Percentiles rank a stretch among this genome's conserved stretches.
These are phyloP conservation scores for Eupithecia subumbrata DNA, from an alignment of 2,888 invertebrate genomes.

Conservation along the genomic window DNA sequence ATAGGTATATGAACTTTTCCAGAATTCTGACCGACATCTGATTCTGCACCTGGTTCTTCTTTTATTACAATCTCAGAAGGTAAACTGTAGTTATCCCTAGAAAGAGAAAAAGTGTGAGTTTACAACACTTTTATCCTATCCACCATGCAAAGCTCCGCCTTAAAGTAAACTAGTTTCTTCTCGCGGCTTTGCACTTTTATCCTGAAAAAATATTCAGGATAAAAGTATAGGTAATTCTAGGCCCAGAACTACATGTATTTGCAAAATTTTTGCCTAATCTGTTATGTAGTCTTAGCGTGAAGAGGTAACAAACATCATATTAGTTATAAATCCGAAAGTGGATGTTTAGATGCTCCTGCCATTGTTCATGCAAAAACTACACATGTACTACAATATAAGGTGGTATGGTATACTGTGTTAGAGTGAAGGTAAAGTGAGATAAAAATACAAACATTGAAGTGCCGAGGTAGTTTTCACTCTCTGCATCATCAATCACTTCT, in stretches of 20 bases:
- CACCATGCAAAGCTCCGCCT: neutral
- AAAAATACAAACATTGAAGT: slow-evolving; percentile 60
- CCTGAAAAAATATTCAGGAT: too few species aligned
- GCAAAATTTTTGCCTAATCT: too few species aligned
- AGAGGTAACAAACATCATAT: too few species aligned
- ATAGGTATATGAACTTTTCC: slow-evolving; percentile 60
- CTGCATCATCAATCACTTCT: slow-evolving; percentile 60
- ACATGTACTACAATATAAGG: neutral
- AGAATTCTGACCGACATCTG: slow-evolving; percentile 49
- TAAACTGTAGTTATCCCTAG: slow-evolving; percentile 22
- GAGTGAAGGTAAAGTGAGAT: neutral
- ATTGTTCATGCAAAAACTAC: too few species aligned
- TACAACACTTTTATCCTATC: neutral
- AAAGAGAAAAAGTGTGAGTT: neutral
- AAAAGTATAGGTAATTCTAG: neutral
- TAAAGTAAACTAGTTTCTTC: neutral
- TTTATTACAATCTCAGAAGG: slow-evolving; percentile 56
- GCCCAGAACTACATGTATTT: too few species aligned
- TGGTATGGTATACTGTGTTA: neutral
- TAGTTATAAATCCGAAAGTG: too few species aligned
- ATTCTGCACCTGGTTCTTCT: slow-evolving; percentile 62
- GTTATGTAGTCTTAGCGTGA: too few species aligned
- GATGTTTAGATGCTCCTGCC: too few species aligned
- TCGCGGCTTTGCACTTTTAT: neutral
- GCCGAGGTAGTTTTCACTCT: slow-evolving; percentile 56